Conservation (phyloP, 2,888 invertebrate genomes). For the Xylota sylvarum region DNA sequence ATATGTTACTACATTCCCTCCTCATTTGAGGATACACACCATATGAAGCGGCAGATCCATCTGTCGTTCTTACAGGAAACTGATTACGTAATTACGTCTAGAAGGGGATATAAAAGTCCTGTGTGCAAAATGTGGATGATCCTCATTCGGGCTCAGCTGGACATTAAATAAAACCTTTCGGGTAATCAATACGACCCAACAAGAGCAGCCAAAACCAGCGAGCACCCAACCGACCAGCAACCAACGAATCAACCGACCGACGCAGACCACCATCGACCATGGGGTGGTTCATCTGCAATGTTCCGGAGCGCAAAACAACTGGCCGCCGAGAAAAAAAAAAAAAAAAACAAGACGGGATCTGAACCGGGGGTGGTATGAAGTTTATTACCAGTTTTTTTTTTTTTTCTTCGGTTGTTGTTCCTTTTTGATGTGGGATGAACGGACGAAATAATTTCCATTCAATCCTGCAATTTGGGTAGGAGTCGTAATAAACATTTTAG, state of each 20-base stretch:
- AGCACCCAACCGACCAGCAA: constrained; percentile 57
- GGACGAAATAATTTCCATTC: constrained; percentile 68
- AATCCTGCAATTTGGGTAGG: constrained; percentile 63
- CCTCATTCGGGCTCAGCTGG: constrained; percentile 61
- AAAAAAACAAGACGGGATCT: constrained; percentile 19
- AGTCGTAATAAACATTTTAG: constrained; percentile 73
- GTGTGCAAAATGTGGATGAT: constrained; percentile 56
- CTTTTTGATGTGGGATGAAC: constrained; percentile 36
- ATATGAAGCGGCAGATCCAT: constrained; percentile 28
- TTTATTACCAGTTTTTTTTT: constrained; percentile 53
- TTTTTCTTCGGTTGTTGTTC: constrained; percentile 26
- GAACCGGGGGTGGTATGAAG: constrained; percentile 29
- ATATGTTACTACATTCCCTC: constrained; percentile 27
- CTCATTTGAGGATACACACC: background rate
- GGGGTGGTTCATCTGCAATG: constrained; percentile 67
- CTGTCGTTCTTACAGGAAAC: constrained; percentile 54
- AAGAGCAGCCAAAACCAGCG: constrained; percentile 23
- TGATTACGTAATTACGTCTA: constrained; percentile 72
- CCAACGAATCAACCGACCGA: constrained; percentile 68
- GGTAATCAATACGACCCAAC: constrained; percentile 73
- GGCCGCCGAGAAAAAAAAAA: constrained; percentile 44
- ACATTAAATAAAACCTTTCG: constrained; percentile 74
- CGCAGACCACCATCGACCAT: constrained; percentile 41
- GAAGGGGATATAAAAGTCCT: constrained; percentile 45
- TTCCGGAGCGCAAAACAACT: constrained; percentile 53